These are phyloP conservation scores for Tinamus major DNA, from an alignment of 2,797 vertebrate genomes.

Conservation along the genomic window DNA sequence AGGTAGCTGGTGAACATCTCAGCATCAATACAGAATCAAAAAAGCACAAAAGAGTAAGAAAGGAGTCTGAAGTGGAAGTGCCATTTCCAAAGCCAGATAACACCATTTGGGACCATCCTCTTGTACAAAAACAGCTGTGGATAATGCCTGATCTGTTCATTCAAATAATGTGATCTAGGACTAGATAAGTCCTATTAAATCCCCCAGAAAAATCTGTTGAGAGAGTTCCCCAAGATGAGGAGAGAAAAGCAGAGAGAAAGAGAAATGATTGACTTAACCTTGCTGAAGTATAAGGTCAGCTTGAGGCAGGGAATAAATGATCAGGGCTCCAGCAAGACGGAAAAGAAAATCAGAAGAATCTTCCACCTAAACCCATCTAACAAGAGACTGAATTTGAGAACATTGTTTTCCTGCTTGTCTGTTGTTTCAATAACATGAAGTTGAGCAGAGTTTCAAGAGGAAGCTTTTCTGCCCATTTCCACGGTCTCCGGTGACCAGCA, in stretches of 20 bases:
- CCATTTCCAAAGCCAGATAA: background rate
- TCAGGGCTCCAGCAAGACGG: background rate
- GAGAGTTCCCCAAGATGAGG: background rate
- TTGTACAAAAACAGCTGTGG: background rate
- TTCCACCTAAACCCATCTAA: background rate
- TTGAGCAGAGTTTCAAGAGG: background rate
- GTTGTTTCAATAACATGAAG: background rate
- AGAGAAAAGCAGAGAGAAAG: background rate
- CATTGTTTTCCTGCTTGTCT: background rate
- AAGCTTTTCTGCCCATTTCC: background rate
- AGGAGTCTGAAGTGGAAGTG: background rate
- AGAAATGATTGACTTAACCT: background rate
- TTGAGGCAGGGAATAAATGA: background rate
- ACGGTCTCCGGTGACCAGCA: conserved; percentile 15
- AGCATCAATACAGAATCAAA: fast-evolving
- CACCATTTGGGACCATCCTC: background rate
- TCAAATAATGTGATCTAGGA: background rate
- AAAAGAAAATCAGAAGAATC: background rate
- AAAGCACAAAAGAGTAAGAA: background rate
- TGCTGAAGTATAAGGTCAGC: background rate
- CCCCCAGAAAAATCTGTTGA: background rate
- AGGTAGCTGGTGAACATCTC: background rate
- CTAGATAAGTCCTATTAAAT: fast-evolving
- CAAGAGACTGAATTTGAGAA: background rate
- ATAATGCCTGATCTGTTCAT: background rate